These are phyloP conservation scores for Elegia similella DNA, from an alignment of 2,888 invertebrate genomes.

Conservation along the genomic window DNA sequence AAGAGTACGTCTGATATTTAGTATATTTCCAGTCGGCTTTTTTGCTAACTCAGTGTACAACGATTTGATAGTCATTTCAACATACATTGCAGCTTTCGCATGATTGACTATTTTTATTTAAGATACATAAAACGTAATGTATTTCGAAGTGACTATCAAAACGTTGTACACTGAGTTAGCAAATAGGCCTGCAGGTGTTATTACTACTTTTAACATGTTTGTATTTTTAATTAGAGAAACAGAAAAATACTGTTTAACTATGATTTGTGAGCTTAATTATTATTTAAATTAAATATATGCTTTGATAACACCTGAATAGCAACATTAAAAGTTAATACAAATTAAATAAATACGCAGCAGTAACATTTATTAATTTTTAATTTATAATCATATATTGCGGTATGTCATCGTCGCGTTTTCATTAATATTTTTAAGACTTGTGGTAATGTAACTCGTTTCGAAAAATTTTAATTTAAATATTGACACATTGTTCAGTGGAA, in stretches of 20 bases:
- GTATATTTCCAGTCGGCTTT: no score
- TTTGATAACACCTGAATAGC: neutral
- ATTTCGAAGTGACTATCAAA: no score
- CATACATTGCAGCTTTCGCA: no score
- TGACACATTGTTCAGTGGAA: neutral
- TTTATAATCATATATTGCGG: conserved; percentile 1
- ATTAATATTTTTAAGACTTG: neutral
- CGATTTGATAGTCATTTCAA: no score
- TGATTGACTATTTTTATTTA: no score
- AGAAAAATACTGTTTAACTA: neutral
- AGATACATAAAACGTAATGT: no score
- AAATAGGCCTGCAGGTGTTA: no score
- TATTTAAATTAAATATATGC: conserved; percentile 2
- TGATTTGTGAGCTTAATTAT: conserved; percentile 16
- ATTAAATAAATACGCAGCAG: neutral
- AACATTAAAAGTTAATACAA: neutral
- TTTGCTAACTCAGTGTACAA: no score
- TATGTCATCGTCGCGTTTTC: neutral
- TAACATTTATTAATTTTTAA: neutral
- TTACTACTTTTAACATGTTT: no score
- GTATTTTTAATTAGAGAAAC: no score
- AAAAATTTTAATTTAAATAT: neutral
- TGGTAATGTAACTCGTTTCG: neutral
- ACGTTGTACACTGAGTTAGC: no score
- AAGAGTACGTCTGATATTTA: no score